Evolutionary conservation across 2,797 vertebrate genomes (phyloP).

Genomic region (Mormyrus hasselquistii): DNA sequence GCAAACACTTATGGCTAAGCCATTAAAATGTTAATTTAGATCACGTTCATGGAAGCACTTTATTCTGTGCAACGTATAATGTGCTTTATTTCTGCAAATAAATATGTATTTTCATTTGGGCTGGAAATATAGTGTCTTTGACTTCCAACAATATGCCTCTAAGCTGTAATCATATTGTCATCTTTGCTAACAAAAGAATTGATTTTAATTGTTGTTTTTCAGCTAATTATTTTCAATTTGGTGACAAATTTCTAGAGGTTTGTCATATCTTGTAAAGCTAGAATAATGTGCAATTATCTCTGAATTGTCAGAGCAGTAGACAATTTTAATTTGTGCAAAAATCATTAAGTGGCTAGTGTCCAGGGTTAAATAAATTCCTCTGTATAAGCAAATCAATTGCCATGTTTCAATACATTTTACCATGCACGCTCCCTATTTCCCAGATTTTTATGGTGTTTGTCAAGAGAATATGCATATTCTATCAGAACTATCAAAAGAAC

Average conservation of each 20-base stretch:
- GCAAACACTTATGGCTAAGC: background rate
- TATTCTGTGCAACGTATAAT: background rate
- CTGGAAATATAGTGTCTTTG: background rate
- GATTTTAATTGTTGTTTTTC: background rate
- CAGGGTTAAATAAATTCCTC: constrained; percentile 6
- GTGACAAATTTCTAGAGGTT: constrained; percentile 8
- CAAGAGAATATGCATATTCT: background rate
- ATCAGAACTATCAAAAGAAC: background rate
- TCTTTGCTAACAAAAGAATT: constrained; percentile 16
- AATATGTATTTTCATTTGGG: background rate
- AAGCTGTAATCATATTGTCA: background rate
- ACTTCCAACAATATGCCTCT: background rate
- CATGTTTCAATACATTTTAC: constrained; percentile 3
- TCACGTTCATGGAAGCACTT: background rate
- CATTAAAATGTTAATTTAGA: background rate
- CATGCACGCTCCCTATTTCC: background rate
- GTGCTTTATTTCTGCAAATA: background rate
- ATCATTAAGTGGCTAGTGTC: background rate
- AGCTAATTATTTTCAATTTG: constrained; percentile 14
- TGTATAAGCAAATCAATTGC: background rate
- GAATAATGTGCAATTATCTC: background rate
- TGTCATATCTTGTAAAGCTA: background rate
- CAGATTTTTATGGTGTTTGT: background rate
- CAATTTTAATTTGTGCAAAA: constrained; percentile 12
- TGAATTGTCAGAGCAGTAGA: background rate